Conservation (phyloP, 2,888 invertebrate genomes). For the Protodeltote pygarga region DNA sequence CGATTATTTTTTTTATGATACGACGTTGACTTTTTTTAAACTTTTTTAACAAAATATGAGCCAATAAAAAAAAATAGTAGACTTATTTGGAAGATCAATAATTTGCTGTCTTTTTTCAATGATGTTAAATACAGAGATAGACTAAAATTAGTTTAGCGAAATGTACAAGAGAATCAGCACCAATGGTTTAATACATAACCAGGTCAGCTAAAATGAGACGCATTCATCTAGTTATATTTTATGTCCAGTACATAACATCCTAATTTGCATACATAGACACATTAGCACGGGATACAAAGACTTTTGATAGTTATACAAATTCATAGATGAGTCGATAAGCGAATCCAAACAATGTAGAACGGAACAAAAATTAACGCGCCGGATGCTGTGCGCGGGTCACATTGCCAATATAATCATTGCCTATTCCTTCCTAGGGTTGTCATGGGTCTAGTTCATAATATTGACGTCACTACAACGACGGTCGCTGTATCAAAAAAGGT, state of each 20-base stretch:
- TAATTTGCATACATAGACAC: background rate
- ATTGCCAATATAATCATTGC: conserved; percentile 38
- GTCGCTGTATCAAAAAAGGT: no score
- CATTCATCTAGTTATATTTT: background rate
- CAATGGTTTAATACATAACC: no score
- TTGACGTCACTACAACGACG: background rate
- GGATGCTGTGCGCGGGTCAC: conserved; percentile 52
- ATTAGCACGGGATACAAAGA: background rate
- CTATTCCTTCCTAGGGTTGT: conserved; percentile 13
- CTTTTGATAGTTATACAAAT: conserved; percentile 1
- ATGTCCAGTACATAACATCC: background rate
- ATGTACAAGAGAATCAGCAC: no score
- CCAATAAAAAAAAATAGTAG: no score
- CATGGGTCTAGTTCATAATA: background rate
- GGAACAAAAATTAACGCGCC: conserved; percentile 45
- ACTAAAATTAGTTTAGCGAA: no score
- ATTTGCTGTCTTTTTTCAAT: no score
- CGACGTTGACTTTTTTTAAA: no score
- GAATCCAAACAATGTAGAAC: conserved; percentile 43
- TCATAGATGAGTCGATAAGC: conserved; percentile 27
- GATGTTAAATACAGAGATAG: no score
- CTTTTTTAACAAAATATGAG: no score
- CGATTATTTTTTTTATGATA: no score
- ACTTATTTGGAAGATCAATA: no score
- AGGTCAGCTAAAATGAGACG: no score